phyloP scores from a whole-genome alignment of 2,797 vertebrate species.

The Crocodylus rhombifer region DNA sequence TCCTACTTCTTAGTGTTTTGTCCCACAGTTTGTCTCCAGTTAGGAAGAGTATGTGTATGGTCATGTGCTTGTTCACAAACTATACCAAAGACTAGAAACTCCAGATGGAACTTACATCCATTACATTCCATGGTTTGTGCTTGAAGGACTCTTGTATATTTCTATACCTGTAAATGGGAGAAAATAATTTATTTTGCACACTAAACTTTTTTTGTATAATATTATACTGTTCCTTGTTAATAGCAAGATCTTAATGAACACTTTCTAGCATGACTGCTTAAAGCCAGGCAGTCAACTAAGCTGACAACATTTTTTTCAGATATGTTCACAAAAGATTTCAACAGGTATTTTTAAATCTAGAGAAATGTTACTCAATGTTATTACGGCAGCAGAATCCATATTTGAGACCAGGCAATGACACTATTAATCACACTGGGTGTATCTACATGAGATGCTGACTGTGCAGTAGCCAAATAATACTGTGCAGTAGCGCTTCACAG shows the following conservation, averaged over 20 bases:
- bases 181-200: not conserved
- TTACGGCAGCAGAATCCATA: accelerated
- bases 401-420: not conserved
- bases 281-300: not conserved
- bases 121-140: not conserved
- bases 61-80: accelerated
- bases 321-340: not conserved
- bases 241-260: not conserved
- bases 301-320: not conserved
- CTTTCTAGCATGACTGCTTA: accelerated
- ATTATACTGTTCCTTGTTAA: not conserved
- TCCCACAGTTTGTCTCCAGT: not conserved
- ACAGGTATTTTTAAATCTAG: conserved; percentile 4
- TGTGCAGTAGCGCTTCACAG: too few relatives aligned
- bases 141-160: not conserved
- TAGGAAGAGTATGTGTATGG: accelerated
- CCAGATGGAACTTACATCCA: not conserved
- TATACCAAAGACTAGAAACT: not conserved
- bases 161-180: not conserved
- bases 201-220: not conserved
- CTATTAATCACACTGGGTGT: not conserved
- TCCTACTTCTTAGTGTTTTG: too few relatives aligned
- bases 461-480: too few relatives aligned
- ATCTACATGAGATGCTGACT: too few relatives aligned
- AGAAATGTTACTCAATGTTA: not conserved